Percentiles rank a stretch among this genome's conserved stretches.
Conservation (phyloP, 2,888 invertebrate genomes). For the Cancer borealis region DNA sequence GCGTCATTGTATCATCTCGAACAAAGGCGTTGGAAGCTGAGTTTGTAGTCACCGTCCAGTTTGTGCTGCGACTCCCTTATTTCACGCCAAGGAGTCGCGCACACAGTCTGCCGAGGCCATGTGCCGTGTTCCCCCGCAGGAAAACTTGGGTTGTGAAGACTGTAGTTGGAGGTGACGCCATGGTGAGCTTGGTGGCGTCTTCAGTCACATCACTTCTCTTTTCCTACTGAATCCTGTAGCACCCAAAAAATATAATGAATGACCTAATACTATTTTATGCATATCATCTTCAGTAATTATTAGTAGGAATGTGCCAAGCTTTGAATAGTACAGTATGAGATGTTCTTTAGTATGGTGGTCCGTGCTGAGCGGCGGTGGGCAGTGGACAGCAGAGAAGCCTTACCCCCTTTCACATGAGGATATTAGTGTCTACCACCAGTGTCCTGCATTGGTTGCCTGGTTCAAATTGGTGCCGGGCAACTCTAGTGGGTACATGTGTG, state of each 20-base stretch:
- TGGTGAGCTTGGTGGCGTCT: slow-evolving; percentile 5
- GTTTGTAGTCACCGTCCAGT: slow-evolving; percentile 33
- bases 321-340: background rate
- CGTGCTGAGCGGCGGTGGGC: background rate
- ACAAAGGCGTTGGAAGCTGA: background rate
- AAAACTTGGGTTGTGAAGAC: background rate
- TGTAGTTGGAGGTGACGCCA: background rate
- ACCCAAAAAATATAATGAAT: slow-evolving; percentile 26
- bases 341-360: background rate
- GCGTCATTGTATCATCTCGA: background rate
- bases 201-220: slow-evolving; percentile 30
- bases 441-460: too few species aligned
- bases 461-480: too few species aligned
- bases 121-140: background rate
- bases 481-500: too few species aligned
- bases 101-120: slow-evolving; percentile 18
- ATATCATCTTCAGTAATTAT: slow-evolving; percentile 14
- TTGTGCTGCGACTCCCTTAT: slow-evolving; percentile 21
- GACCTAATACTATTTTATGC: background rate
- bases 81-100: background rate
- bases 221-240: slow-evolving; percentile 33
- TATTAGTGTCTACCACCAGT: too few species aligned
- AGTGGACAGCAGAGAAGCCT: background rate
- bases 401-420: too few species aligned
- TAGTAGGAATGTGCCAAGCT: background rate